A percentile compares a stretch with the other conserved stretches of the same genome.
phyloP scores from a whole-genome alignment of 2,888 invertebrate genomes.

The Tipula helvola region DNA sequence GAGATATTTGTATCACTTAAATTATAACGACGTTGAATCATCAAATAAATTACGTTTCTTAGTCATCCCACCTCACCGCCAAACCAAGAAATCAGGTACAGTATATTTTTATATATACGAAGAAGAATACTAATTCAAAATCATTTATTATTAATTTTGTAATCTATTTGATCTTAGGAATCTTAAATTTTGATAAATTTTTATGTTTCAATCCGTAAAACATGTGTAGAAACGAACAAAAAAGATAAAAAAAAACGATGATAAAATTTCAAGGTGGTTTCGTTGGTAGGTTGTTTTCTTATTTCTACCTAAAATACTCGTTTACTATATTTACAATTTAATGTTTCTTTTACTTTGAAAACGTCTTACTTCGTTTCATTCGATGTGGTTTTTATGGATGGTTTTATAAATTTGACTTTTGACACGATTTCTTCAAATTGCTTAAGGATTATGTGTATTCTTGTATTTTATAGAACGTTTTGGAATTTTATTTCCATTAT shows the following conservation, averaged over 20 bases:
- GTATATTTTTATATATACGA: background rate
- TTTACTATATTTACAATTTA: background rate
- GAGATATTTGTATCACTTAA: background rate
- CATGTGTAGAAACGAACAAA: background rate
- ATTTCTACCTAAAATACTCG: background rate
- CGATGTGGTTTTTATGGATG: background rate
- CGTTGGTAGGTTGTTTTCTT: background rate
- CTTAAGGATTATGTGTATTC: background rate
- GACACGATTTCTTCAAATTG: conserved; percentile 4
- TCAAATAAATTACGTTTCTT: background rate
- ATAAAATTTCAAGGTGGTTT: background rate
- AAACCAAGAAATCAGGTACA: background rate
- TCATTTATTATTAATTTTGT: conserved; percentile 4
- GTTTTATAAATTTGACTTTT: background rate
- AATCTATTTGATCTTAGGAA: background rate
- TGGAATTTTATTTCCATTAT: background rate
- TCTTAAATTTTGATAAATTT: background rate
- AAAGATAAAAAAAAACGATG: background rate
- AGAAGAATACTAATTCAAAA: background rate
- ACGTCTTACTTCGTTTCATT: background rate
- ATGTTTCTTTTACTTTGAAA: background rate
- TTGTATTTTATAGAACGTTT: background rate
- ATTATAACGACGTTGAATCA: background rate
- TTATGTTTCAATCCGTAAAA: background rate
- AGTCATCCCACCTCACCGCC: background rate